phyloP scores from a whole-genome alignment of 2,797 vertebrate genomes.

The Macrochelys suwanniensis region DNA sequence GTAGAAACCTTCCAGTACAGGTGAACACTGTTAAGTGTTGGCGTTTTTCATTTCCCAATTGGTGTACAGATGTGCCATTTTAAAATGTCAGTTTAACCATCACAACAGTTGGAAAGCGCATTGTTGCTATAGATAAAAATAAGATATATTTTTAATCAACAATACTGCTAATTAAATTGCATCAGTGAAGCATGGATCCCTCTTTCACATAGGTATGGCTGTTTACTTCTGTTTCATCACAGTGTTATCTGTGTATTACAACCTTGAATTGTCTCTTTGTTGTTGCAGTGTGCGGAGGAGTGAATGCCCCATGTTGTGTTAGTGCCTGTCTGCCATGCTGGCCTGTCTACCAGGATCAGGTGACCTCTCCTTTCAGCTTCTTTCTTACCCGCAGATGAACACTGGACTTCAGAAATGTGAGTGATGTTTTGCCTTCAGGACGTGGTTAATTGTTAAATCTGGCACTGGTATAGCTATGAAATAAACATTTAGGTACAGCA shows the following conservation, averaged over 20 bases:
- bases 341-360: conserved; percentile 98
- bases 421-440: conserved; percentile 80
- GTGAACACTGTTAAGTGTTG: neutral
- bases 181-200: neutral
- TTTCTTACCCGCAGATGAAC: conserved; percentile 99
- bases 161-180: conserved; percentile 8
- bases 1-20: neutral
- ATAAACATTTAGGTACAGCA: conserved; percentile 56
- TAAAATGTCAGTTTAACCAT: conserved; percentile 15
- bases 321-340: conserved; percentile 98
- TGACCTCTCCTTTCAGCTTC: conserved; percentile 98
- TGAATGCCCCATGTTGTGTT: conserved; percentile 93
- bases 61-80: neutral
- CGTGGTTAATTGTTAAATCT: conserved; percentile 78
- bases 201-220: conserved; percentile 45
- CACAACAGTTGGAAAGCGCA: conserved; percentile 2
- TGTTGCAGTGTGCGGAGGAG: conserved; percentile 94
- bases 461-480: conserved; percentile 68
- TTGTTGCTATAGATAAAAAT: conserved; percentile 24
- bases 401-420: conserved; percentile 99
- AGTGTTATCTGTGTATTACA: conserved; percentile 68
- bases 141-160: conserved; percentile 3
- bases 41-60: neutral
- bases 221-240: conserved; percentile 69
- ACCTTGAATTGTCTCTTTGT: conserved; percentile 76